phyloP scores from a whole-genome alignment of 2,797 vertebrate genomes.

The Pagetopsis macropterus region DNA sequence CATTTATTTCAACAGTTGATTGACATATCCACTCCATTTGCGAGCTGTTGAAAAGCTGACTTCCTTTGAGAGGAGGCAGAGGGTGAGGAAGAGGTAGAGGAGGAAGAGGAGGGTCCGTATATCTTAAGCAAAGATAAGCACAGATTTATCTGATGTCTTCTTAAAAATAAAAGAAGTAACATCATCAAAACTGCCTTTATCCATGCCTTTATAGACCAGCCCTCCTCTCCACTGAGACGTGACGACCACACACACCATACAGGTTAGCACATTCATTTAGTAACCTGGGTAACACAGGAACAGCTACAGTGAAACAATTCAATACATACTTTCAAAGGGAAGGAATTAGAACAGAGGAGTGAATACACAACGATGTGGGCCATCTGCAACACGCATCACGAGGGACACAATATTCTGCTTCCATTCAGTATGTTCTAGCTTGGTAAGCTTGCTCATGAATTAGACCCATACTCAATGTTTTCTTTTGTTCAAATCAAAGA shows the following conservation, averaged over 20 bases:
- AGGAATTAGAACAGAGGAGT: slow-evolving; percentile 59
- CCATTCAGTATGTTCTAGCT: slow-evolving; percentile 45
- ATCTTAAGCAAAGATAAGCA: slow-evolving; percentile 88
- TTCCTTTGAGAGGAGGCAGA: slow-evolving; percentile 75
- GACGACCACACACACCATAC: slow-evolving; percentile 69
- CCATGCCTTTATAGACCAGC: slow-evolving; percentile 82
- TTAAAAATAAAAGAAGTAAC: slow-evolving; percentile 89
- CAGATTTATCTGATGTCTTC: slow-evolving; percentile 92
- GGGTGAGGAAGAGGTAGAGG: slow-evolving; percentile 73
- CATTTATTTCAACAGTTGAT: slow-evolving; percentile 57
- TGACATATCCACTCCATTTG: slow-evolving; percentile 68
- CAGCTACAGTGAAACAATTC: slow-evolving; percentile 61
- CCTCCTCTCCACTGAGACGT: slow-evolving; percentile 77
- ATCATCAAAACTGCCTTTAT: slow-evolving; percentile 92
- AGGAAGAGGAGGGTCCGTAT: slow-evolving; percentile 78
- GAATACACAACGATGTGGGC: slow-evolving; percentile 70
- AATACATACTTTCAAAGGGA: slow-evolving; percentile 62
- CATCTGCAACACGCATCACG: slow-evolving; percentile 67
- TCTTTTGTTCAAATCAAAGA: slow-evolving; percentile 17
- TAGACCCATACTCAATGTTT: slow-evolving; percentile 28
- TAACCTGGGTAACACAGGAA: slow-evolving; percentile 59
- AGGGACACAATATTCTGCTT: slow-evolving; percentile 51
- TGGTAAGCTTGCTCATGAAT: slow-evolving; percentile 38
- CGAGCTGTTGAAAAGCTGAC: slow-evolving; percentile 70
- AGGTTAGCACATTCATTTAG: slow-evolving; percentile 68